Conservation (phyloP, 92 coral and sea anemone genomes). For the Anthopleura xanthogrammica region DNA sequence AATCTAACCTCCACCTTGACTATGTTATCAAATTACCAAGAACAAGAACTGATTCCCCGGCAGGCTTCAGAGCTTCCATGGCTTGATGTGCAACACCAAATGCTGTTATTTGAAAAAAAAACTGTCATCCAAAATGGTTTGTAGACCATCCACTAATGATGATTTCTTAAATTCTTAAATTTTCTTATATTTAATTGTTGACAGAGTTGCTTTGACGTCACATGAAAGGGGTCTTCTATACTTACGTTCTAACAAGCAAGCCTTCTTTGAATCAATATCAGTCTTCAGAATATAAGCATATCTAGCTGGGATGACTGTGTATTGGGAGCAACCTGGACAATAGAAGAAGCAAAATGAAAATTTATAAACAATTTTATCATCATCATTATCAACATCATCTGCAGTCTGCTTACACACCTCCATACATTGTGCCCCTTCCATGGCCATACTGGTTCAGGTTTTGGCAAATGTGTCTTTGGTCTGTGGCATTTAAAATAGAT, state of each 20-base stretch:
- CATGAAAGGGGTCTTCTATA: neutral
- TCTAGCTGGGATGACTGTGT: conserved; percentile 72
- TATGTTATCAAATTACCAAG: conserved; percentile 36
- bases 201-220: neutral
- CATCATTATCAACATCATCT: too few species aligned
- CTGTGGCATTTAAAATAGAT: conserved; percentile 18
- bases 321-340: conserved; percentile 66
- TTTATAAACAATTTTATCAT: too few species aligned
- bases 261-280: conserved; percentile 57
- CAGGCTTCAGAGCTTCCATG: conserved; percentile 65
- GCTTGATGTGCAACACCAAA: conserved; percentile 88
- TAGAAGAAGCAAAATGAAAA: neutral
- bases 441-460: conserved; percentile 79
- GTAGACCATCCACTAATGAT: neutral
- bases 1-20: too few species aligned
- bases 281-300: conserved; percentile 71
- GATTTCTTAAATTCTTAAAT: neutral
- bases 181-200: too few species aligned
- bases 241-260: conserved; percentile 81
- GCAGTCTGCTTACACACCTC: conserved; percentile 37
- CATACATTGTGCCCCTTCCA: conserved; percentile 86
- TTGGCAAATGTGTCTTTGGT: conserved; percentile 73
- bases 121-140: too few species aligned
- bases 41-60: conserved; percentile 57
- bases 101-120: conserved; percentile 34